These are phyloP conservation scores for Drosophila kikkawai DNA, from an alignment of 1,140 invertebrate species.

Conservation along the genomic window DNA sequence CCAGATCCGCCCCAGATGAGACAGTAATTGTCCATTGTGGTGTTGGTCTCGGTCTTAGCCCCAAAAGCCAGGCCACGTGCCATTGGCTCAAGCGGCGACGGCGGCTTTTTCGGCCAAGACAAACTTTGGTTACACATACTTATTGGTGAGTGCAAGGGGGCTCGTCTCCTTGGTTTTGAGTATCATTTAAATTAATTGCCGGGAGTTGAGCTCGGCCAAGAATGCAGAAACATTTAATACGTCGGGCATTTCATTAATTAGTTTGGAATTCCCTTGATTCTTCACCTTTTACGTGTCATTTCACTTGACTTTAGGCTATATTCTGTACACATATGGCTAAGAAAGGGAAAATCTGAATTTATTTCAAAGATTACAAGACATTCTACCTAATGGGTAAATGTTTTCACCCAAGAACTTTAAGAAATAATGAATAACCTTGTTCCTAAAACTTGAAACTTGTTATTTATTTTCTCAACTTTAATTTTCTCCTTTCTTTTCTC, in stretches of 20 bases:
- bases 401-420: not conserved
- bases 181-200: conserved; percentile 58
- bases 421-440: not conserved
- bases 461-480: not conserved
- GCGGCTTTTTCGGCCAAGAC: conserved; percentile 23
- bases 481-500: not conserved
- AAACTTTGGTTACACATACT: conserved; percentile 23
- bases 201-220: conserved; percentile 1
- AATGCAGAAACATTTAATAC: conserved; percentile 30
- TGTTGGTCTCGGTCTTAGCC: conserved; percentile 9
- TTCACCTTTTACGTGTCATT: not conserved
- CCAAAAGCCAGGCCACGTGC: conserved; percentile 29
- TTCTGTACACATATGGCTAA: not conserved
- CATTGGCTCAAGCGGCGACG: conserved; percentile 24
- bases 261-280: not conserved
- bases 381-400: not conserved
- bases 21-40: conserved; percentile 63
- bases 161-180: conserved; percentile 12
- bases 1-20: conserved; percentile 47
- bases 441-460: not conserved
- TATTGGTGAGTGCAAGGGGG: conserved; percentile 3
- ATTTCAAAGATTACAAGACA: conserved; percentile 1
- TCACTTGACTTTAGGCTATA: not conserved
- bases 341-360: not conserved
- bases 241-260: conserved; percentile 26